phyloP scores from a whole-genome alignment of 2,113 vertebrate species.

The Turdus rufiventris region DNA sequence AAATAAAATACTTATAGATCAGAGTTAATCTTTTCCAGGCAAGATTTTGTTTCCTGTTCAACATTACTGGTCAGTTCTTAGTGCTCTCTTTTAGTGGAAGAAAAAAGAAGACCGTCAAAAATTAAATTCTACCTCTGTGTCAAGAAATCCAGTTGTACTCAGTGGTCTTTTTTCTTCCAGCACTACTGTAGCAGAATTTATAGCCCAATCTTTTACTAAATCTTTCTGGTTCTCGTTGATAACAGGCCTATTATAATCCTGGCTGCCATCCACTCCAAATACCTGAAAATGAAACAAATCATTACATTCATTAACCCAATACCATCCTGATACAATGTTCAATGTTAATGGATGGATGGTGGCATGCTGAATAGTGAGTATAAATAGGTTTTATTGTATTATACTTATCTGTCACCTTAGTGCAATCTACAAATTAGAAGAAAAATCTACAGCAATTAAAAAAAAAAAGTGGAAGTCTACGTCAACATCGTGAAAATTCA shows the following conservation, averaged over 20 bases:
- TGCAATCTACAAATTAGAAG: not conserved
- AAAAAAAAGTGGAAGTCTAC: not conserved
- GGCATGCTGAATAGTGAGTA: slow-evolving; percentile 39
- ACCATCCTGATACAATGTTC: slow-evolving; percentile 29
- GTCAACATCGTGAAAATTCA: not conserved
- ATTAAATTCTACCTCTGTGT: slow-evolving; percentile 80
- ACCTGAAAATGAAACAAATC: slow-evolving; percentile 82
- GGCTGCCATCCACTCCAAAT: slow-evolving; percentile 90
- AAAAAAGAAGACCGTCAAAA: slow-evolving; percentile 61
- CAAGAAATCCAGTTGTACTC: slow-evolving; percentile 77
- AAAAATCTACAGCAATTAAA: not conserved
- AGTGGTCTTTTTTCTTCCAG: slow-evolving; percentile 78
- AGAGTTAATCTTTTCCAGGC: not conserved
- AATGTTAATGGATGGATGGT: slow-evolving; percentile 56
- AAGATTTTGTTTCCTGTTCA: slow-evolving; percentile 28
- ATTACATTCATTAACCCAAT: slow-evolving; percentile 69
- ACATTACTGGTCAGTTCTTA: slow-evolving; percentile 43
- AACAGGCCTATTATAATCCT: slow-evolving; percentile 82
- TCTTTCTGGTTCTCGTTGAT: slow-evolving; percentile 79
- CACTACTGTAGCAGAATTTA: slow-evolving; percentile 75
- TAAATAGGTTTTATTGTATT: not conserved
- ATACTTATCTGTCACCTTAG: not conserved
- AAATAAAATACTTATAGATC: slow-evolving; percentile 2
- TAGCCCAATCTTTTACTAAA: slow-evolving; percentile 79
- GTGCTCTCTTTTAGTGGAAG: slow-evolving; percentile 57